A percentile compares a stretch with the other conserved stretches of the same genome.
These are phyloP conservation scores for Pimephales promelas DNA, from an alignment of 2,113 vertebrate genomes.

Conservation along the genomic window DNA sequence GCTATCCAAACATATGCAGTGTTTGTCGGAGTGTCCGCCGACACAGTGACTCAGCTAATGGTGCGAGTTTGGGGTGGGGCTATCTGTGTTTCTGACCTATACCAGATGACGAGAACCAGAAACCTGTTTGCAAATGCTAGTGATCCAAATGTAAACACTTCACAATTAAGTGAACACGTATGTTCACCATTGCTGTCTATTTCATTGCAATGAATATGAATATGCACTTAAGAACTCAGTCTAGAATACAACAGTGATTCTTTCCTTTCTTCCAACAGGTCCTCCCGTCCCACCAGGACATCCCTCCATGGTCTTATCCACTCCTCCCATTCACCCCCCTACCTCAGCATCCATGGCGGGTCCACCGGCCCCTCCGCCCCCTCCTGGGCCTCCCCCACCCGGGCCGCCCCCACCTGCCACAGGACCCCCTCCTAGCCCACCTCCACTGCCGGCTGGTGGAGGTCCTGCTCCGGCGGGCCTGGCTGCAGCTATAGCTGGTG, in stretches of 20 bases:
- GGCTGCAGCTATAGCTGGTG: conserved; percentile 93
- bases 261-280: conserved; percentile 77
- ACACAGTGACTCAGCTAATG: not conserved
- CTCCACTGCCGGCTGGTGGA: conserved; percentile 82
- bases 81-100: not conserved
- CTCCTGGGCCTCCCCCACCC: conserved; percentile 80
- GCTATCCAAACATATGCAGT: not conserved
- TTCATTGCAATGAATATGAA: not conserved
- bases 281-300: conserved; percentile 86
- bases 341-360: conserved; percentile 76
- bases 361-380: conserved; percentile 89
- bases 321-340: conserved; percentile 72
- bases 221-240: not conserved
- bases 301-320: conserved; percentile 73
- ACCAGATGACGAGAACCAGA: not conserved
- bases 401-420: conserved; percentile 81
- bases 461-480: conserved; percentile 89
- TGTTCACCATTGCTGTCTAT: not conserved
- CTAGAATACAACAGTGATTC: not conserved
- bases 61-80: not conserved
- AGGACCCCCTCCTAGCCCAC: conserved; percentile 85
- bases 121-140: not conserved
- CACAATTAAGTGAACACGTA: not conserved
- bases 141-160: not conserved
- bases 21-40: not conserved